Percentiles rank a stretch among this genome's conserved stretches.
Evolutionary conservation across 2,888 invertebrate species (phyloP).

Genomic region (Pecten maximus): DNA sequence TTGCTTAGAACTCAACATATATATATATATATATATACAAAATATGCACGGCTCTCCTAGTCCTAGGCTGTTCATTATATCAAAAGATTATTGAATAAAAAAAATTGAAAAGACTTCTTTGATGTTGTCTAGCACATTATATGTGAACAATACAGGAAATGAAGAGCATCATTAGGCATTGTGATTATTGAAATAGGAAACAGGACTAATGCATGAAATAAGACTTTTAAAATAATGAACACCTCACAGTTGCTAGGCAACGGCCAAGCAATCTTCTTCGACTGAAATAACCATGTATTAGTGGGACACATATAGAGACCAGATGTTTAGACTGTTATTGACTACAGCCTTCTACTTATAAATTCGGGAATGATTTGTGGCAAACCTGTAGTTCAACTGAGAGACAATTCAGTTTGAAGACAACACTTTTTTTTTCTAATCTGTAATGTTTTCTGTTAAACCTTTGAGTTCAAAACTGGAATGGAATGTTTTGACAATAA

Average conservation of each 20-base stretch:
- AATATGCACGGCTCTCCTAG: too few species aligned
- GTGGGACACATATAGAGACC: neutral
- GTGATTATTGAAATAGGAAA: neutral
- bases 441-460: too few species aligned
- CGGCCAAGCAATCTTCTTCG: neutral
- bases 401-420: too few species aligned
- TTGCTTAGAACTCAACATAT: too few species aligned
- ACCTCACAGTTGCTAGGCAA: neutral
- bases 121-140: neutral
- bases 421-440: too few species aligned
- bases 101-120: neutral
- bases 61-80: too few species aligned
- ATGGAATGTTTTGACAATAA: too few species aligned
- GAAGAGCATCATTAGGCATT: neutral
- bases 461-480: too few species aligned
- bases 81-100: neutral
- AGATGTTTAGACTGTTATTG: neutral
- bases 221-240: neutral
- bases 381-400: too few species aligned
- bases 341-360: too few species aligned
- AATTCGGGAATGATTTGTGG: too few species aligned
- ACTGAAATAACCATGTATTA: neutral
- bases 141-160: neutral
- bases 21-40: too few species aligned
- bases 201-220: neutral